Evolutionary conservation across 2,113 vertebrate species (phyloP), one percentile per base, ranked within the genome.

Genomic region (Phaethon lepturus): DNA sequence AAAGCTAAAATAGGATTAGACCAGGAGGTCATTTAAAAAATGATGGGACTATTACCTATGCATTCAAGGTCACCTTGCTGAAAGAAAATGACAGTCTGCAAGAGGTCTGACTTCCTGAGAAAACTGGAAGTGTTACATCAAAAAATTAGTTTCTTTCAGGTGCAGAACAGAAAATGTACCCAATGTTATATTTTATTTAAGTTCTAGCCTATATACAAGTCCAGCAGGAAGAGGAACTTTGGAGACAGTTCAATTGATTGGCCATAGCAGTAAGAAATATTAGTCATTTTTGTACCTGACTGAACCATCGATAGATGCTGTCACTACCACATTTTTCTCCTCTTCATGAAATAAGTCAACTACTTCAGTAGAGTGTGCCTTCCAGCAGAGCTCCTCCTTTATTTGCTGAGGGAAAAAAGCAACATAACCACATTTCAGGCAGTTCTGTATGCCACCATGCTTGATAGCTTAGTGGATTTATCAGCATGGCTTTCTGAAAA

Each of bases 381-480:
- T 96, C 98, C 98, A 98, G 85, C 90, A 96, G 58, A 98, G 90
- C 38, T 98, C 84, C 76, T 98, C 98, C 88, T 97, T 98, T 91
- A 98, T 63, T 95, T 97, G 71, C 98, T 98, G 88, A 84, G 75
- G 11, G 31, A 25, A 67, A 82, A 94, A 66, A 72, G 31, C 31
- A 90, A 89, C 66, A 93, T 20, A 90, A 86, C 9, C 13, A 44
- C 17, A 55, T 69, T 58, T 80, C 67, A 69, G 78, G 24, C 29
- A 76, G 38, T 75, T 90, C 42, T 92, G 28, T 81, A 38, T 42
- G n/a, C 31, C 29, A 89, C 14, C 13, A 26, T 28, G 17, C 7
- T 40, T 88, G 44, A 49, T 52, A 60, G 6, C 15, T 38, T 59
- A 69, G n/a, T 67, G 47, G 17, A 68, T 56, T 93, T 81, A 85